Evolutionary conservation across 2,888 invertebrate species (phyloP), one percentile per base, ranked within the genome.

Genomic region (Leucania comma): DNA sequence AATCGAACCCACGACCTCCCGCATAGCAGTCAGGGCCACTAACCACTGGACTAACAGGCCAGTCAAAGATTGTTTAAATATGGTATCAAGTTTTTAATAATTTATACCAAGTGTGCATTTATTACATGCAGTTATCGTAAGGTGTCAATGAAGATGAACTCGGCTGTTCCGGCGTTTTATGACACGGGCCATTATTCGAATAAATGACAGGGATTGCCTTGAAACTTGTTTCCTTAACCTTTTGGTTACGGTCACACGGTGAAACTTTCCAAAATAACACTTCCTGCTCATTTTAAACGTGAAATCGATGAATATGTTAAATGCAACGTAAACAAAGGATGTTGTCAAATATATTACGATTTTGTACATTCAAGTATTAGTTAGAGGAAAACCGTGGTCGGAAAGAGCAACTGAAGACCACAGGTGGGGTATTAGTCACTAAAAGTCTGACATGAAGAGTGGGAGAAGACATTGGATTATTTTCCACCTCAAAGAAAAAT

Each of bases 251-350:
- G 12, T 38, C 17, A 42, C 22, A 57, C n/a, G 51, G 64, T 2
- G 61, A 59, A 46, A 57, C n/a, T 66, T 24, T 58, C 48, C 32
- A 77, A 78, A 76, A 65, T 71, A 65, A 56, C 14, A 59, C 50
- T 66, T 71, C 82, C 81, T 77, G 46, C 14, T n/a, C 35, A 26
- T 0, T 9, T n/a, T 12, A 17, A 26, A 14, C 29, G 22, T 12
- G 24, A 72, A 54, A 50, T 46, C n/a, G 20, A 42, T 68, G 17
- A n/a, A 17, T 29, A 14, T 38, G 35, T 48, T 12, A 10, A 42
- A 20, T 20, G 20, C 14, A 12, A 8, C 8, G 24, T 54, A 17
- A 42, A 51, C 12, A 60, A 62, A 54, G 26, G 26, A 4, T 51
- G 14, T 8, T n/a, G 4, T 38, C 38, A 54, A 26, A 38, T 32